phyloP scores from a whole-genome alignment of 2,113 vertebrate species.

The Ammodytes dubius region DNA sequence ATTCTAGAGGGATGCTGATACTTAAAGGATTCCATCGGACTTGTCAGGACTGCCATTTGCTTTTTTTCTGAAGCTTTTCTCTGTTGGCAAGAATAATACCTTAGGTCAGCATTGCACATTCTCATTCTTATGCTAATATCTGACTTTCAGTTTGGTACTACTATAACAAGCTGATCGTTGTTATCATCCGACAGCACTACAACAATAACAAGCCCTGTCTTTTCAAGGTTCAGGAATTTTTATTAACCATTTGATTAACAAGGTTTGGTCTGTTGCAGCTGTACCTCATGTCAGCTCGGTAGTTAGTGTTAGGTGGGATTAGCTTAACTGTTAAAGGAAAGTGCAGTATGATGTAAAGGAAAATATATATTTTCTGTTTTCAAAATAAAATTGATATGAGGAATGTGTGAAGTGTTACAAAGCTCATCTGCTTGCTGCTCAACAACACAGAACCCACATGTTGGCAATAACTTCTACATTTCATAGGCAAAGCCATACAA shows the following conservation, averaged over 20 bases:
- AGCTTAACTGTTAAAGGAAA: not conserved
- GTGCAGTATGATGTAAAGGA: not conserved
- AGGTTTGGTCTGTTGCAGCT: not conserved
- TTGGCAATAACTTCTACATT: not conserved
- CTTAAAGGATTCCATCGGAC: not conserved
- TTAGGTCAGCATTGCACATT: not conserved
- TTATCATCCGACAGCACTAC: not conserved
- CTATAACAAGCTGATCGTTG: not conserved
- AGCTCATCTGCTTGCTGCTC: not conserved
- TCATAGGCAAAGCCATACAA: not conserved
- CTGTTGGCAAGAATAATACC: not conserved
- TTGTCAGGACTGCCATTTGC: not conserved
- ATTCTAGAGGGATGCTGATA: not conserved
- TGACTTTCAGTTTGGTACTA: too few relatives aligned
- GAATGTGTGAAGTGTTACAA: not conserved
- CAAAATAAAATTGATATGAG: conserved; percentile 15
- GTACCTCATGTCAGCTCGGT: not conserved
- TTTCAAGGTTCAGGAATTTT: not conserved
- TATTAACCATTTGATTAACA: too few relatives aligned
- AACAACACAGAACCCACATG: not conserved
- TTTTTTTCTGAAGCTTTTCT: conserved; percentile 1
- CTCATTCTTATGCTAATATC: too few relatives aligned
- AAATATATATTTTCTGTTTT: not conserved
- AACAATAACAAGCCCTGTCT: not conserved
- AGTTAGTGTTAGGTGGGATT: not conserved